Conservation (phyloP, 1,140 invertebrate species). For the Pachyrhynchus sulphureomaculatus region DNA sequence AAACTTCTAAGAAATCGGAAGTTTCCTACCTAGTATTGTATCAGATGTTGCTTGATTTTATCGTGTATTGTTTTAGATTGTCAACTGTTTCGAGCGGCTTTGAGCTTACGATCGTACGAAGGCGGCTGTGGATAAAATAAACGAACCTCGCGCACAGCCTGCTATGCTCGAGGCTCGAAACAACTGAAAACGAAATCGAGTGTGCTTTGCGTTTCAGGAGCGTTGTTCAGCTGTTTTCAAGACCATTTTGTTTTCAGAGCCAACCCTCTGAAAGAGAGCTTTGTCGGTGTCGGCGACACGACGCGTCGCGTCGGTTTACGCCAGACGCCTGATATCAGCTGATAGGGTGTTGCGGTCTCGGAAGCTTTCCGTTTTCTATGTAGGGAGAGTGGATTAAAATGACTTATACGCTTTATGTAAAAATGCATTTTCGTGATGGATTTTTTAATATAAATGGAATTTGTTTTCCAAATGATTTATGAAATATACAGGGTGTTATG, state of each 20-base stretch:
- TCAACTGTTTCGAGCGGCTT: neutral
- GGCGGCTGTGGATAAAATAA: neutral
- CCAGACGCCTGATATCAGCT: neutral
- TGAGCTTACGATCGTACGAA: neutral
- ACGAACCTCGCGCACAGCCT: constrained; percentile 11
- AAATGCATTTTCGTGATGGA: too few species aligned
- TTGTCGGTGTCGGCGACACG: neutral
- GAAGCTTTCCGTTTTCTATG: neutral
- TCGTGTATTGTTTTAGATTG: too few species aligned
- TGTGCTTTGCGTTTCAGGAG: constrained; percentile 13
- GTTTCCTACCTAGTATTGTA: too few species aligned
- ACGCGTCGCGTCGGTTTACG: neutral
- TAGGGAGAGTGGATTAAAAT: neutral
- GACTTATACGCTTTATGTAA: too few species aligned
- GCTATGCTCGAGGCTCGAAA: constrained; percentile 17
- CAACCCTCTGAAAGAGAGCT: neutral
- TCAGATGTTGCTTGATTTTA: too few species aligned
- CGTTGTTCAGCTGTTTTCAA: too few species aligned
- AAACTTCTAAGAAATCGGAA: too few species aligned
- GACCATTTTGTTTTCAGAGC: neutral
- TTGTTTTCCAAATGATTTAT: too few species aligned
- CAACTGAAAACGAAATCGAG: constrained; percentile 25
- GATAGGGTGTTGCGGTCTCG: neutral
- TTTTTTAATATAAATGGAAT: too few species aligned
- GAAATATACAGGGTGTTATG: too few species aligned